These are phyloP conservation scores for Trachelus tabidus DNA, from an alignment of 2,888 invertebrate species.

Conservation along the genomic window DNA sequence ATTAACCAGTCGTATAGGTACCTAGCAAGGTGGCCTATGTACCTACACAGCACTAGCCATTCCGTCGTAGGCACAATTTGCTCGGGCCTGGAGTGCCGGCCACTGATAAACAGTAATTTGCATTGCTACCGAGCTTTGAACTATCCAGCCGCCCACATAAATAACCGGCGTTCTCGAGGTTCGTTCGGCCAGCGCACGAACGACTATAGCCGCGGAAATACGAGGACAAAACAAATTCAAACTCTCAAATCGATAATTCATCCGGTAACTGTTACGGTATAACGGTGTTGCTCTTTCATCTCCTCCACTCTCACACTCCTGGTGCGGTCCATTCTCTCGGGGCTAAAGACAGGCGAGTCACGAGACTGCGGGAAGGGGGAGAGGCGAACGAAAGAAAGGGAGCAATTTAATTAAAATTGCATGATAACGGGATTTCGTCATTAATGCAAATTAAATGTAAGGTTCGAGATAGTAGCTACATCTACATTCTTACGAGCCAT, in stretches of 20 bases:
- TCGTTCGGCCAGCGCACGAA: not conserved
- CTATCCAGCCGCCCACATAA: conserved; percentile 35
- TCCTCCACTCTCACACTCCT: not conserved
- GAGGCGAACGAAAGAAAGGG: not conserved
- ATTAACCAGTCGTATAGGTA: conserved; percentile 6
- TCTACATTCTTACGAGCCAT: conserved; percentile 16
- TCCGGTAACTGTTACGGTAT: not conserved
- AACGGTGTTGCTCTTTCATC: not conserved
- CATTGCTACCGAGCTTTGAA: conserved; percentile 40
- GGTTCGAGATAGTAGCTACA: conserved; percentile 3
- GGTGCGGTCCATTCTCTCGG: not conserved
- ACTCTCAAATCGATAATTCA: not conserved
- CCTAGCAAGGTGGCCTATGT: conserved; percentile 18
- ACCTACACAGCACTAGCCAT: conserved; percentile 29
- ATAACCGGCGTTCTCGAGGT: conserved; percentile 24
- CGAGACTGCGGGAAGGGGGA: not conserved
- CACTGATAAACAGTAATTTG: conserved; percentile 50
- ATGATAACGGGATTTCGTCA: conserved; percentile 17
- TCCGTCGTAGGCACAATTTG: conserved; percentile 40
- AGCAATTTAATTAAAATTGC: conserved; percentile 18
- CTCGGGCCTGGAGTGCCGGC: conserved; percentile 28
- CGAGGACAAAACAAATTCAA: not conserved
- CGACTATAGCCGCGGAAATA: not conserved
- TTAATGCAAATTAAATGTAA: conserved; percentile 21
- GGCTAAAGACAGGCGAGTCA: not conserved